Evolutionary conservation across 1,140 invertebrate genomes (phyloP), one percentile per base, ranked within the genome.

Genomic region (Anoplophora glabripennis): DNA sequence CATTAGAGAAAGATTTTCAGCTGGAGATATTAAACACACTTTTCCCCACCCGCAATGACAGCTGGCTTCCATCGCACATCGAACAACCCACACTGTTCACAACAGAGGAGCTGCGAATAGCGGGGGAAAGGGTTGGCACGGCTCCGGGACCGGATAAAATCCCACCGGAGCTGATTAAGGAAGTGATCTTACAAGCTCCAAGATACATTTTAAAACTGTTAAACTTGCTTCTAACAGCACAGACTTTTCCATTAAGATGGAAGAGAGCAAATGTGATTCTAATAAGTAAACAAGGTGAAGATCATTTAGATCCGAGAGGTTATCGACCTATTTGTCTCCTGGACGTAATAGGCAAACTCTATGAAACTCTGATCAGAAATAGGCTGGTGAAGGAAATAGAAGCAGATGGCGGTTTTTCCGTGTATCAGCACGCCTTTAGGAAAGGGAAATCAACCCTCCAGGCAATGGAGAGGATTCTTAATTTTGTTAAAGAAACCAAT

Each of bases 321-420:
- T n/a, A n/a, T n/a, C n/a, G 76, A 37, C 74, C 78, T 0, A 74
- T 80, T 7, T 77, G 75, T 10, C 62, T 79, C 0, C 63, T 80
- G 0, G 68, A 74, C 4, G 45, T 75, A 0, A 12, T 77, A 8
- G 75, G 76, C 0, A 79, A 80, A 42, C 37, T 75, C 0, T 51
- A 77, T 0, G 77, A 80, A 56, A 63, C 69, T 9, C 18, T 79
- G 0, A 64, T 79, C 0, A 4, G 66, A 1, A 38, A 11, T 0
- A 61, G 64, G 33, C 10, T 77, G 42, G 51, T 63, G 46, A 10
- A 61, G 58, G 18, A 53, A 33, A 8, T 63, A 65, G 18, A 44
- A 51, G 1, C 35, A 41, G 64, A 37, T 7, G 59, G 10, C 42
- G 61, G 21, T 10, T 21, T 75, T 0, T 63, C 70, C 1, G 36